phyloP scores from a whole-genome alignment of 2,113 vertebrate species.

The Sitta europaea region DNA sequence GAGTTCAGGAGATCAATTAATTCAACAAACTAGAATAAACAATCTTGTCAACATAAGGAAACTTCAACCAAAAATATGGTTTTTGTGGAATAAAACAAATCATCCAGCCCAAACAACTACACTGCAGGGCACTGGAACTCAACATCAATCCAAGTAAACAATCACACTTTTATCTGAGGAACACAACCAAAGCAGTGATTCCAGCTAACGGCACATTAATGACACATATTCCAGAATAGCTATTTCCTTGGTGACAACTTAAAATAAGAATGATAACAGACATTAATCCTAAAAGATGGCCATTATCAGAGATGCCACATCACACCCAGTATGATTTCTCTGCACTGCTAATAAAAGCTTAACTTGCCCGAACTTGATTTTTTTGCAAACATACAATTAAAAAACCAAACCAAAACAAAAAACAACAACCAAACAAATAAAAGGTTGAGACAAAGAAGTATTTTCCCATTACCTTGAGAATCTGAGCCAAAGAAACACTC shows the following conservation, averaged over 20 bases:
- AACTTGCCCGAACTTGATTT: neutral
- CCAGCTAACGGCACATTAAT: neutral
- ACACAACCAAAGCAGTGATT: neutral
- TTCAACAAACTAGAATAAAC: neutral
- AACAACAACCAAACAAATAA: no score
- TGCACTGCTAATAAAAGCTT: neutral
- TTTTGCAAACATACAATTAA: neutral
- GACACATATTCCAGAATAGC: neutral
- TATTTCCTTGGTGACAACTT: neutral
- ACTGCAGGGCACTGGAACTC: neutral
- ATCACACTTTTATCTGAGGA: neutral
- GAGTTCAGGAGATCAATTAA: neutral
- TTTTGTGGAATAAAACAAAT: neutral
- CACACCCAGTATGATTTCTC: fast-evolving
- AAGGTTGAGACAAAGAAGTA: neutral
- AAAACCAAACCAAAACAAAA: no score
- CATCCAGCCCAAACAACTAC: neutral
- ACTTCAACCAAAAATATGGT: neutral
- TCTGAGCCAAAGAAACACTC: slow-evolving; percentile 87
- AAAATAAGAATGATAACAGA: neutral
- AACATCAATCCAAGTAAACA: neutral
- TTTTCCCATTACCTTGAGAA: slow-evolving; percentile 83
- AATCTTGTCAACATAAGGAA: neutral
- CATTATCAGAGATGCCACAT: neutral
- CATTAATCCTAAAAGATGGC: neutral